These are phyloP conservation scores for Cyrtodaria siliqua DNA, from an alignment of 2,888 invertebrate species.

Conservation along the genomic window DNA sequence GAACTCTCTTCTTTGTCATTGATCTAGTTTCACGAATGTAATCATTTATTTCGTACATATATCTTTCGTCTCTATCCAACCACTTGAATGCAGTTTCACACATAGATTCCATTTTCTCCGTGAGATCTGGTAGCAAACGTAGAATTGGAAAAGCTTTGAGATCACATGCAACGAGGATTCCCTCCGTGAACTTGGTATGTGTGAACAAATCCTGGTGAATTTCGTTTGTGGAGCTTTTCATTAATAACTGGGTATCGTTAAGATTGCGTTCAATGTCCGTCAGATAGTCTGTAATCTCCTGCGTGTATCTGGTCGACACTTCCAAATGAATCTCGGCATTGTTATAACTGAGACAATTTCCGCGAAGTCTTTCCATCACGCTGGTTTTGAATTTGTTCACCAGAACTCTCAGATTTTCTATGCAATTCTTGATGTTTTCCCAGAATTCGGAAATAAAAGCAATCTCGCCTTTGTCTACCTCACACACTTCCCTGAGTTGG, in stretches of 20 bases:
- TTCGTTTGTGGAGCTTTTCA: conserved; percentile 76
- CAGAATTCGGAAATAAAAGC: conserved; percentile 79
- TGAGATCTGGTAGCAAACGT: conserved; percentile 80
- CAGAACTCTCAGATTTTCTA: conserved; percentile 71
- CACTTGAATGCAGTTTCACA: conserved; percentile 78
- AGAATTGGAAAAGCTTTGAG: conserved; percentile 83
- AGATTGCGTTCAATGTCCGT: conserved; percentile 70
- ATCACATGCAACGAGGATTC: conserved; percentile 80
- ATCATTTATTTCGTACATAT: conserved; percentile 81
- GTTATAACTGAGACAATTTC: conserved; percentile 79
- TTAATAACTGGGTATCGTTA: conserved; percentile 71
- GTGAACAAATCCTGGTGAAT: conserved; percentile 80
- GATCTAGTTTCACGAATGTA: conserved; percentile 80
- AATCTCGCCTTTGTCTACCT: conserved; percentile 72
- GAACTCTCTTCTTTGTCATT: conserved; percentile 74
- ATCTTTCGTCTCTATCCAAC: conserved; percentile 82
- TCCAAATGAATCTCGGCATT: conserved; percentile 73
- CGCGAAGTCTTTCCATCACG: conserved; percentile 77
- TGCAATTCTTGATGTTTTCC: conserved; percentile 77
- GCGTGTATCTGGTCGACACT: conserved; percentile 76
- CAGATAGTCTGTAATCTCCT: conserved; percentile 76
- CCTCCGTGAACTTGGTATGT: conserved; percentile 76
- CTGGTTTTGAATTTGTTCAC: conserved; percentile 75
- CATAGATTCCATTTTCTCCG: conserved; percentile 76
- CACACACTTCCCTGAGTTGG: conserved; percentile 67